A percentile compares a stretch with the other conserved stretches of the same genome.
These are phyloP conservation scores for Rapana venosa DNA, from an alignment of 2,888 invertebrate species.

Conservation along the genomic window DNA sequence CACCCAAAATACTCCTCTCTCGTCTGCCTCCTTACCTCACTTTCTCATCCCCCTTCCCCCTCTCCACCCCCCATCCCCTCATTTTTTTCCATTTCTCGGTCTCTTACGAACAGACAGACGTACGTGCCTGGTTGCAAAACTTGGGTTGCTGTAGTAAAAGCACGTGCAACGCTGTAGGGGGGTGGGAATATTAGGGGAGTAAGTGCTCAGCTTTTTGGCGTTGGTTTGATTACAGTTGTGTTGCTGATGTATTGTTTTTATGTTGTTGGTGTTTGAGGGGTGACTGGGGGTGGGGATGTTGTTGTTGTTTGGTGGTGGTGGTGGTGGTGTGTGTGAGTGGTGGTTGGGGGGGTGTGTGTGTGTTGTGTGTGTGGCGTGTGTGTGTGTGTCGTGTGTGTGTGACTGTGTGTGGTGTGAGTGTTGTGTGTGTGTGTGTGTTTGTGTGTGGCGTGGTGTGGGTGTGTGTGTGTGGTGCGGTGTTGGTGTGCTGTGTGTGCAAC, in stretches of 20 bases:
- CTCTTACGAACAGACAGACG: neutral
- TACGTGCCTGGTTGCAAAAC: neutral
- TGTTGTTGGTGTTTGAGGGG: no score
- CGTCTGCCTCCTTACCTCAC: neutral
- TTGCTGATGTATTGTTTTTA: no score
- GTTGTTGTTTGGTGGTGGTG: neutral
- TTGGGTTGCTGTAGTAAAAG: neutral
- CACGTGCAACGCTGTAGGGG: neutral
- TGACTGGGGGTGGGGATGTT: neutral
- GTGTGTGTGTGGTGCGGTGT: no score
- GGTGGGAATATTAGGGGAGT: slow-evolving; percentile 1
- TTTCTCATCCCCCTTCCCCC: neutral
- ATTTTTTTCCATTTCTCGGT: neutral
- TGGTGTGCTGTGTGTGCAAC: no score
- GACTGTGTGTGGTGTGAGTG: neutral
- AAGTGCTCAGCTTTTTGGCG: no score
- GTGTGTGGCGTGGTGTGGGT: no score
- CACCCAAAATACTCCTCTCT: neutral
- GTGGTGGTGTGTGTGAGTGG: neutral
- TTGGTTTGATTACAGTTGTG: no score
- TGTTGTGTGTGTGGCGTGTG: neutral
- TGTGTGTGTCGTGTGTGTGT: neutral
- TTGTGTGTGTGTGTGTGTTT: no score
- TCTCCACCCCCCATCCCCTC: neutral
- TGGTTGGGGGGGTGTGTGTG: neutral